Evolutionary conservation across 2,113 vertebrate species (phyloP), one percentile per base, ranked within the genome.

Genomic region (Cebidichthys violaceus): DNA sequence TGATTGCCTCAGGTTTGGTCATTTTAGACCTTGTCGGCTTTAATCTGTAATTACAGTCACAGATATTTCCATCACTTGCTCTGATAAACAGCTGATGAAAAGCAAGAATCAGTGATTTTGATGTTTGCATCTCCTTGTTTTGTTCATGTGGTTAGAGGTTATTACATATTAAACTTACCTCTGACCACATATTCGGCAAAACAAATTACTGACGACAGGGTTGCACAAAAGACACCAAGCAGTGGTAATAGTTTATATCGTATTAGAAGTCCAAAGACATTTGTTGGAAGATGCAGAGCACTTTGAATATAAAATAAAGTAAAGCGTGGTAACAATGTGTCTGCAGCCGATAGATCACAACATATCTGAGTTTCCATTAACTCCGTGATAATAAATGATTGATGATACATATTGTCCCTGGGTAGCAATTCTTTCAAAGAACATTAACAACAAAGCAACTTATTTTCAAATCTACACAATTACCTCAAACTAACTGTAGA

Each of bases 11-110:
- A 35, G 35, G 45, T 47, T 4, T n/a, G n/a, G n/a, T n/a, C n/a
- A n/a, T n/a, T n/a, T n/a, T n/a, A n/a, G n/a, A n/a, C n/a, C n/a
- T 39, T 33, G 27, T 70, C 75, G 17, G 55, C 33, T 64, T 31
- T 50, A 17, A 65, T 33, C 35, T 57, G 11, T 64, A 29, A 35
- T 47, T 24, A 62, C 33, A 29, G 24, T 20, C 22, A 52, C 43
- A 37, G 20, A 65, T 35, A 29, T 17, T 45, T 17, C 43, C 27
- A 43, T 54, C 33, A 7, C 14, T 20, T 18, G 29, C 2, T 31
- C 43, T 41, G 31, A 59, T 57, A 14, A 57, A 57, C 59, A 33
- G 59, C 59, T 61, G 39, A 31, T 31, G 3, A 31, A 31, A 31
- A 31, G 39, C 9, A 41, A 41, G 39, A 41, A 41, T 41, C 39